Percentiles rank a stretch among this genome's conserved stretches.
Evolutionary conservation across 1,140 invertebrate genomes (phyloP).

Genomic region (Daktulosphaira vitifoliae): DNA sequence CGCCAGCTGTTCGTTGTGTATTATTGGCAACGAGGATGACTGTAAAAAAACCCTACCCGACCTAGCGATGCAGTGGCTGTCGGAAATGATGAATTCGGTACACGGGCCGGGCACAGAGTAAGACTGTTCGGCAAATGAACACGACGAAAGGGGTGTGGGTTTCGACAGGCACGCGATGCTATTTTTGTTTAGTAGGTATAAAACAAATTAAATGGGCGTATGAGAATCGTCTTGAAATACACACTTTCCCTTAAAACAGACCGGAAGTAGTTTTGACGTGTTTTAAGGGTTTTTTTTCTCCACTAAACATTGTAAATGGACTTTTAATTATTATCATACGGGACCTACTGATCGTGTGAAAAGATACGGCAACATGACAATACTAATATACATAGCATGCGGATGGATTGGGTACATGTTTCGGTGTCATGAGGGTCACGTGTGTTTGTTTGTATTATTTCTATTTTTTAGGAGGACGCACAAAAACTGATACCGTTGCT

Average conservation of each 20-base stretch:
- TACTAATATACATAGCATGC: neutral
- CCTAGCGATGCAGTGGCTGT: conserved; percentile 4
- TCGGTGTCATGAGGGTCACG: neutral
- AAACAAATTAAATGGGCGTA: too few relatives aligned
- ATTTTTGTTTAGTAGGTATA: neutral
- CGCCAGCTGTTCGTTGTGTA: neutral
- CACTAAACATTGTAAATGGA: conserved; percentile 1
- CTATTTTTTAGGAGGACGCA: conserved; percentile 15
- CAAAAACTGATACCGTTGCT: neutral
- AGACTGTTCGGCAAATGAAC: too few relatives aligned
- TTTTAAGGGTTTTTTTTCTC: too few relatives aligned
- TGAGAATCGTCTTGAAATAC: too few relatives aligned
- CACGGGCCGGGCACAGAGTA: conserved; percentile 6
- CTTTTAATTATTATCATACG: conserved; percentile 23
- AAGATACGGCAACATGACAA: conserved; percentile 3
- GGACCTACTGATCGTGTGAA: conserved; percentile 19
- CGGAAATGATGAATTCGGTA: conserved; percentile 28
- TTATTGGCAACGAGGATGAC: neutral
- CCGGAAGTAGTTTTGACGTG: too few relatives aligned
- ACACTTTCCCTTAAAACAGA: too few relatives aligned
- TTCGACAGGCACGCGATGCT: conserved; percentile 21
- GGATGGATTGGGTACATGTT: neutral
- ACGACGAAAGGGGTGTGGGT: conserved; percentile 1
- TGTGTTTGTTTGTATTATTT: neutral
- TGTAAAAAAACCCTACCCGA: neutral